phyloP scores from a whole-genome alignment of 37 sponge, comb jelly and placozoan species.

The Ianthella basta region DNA sequence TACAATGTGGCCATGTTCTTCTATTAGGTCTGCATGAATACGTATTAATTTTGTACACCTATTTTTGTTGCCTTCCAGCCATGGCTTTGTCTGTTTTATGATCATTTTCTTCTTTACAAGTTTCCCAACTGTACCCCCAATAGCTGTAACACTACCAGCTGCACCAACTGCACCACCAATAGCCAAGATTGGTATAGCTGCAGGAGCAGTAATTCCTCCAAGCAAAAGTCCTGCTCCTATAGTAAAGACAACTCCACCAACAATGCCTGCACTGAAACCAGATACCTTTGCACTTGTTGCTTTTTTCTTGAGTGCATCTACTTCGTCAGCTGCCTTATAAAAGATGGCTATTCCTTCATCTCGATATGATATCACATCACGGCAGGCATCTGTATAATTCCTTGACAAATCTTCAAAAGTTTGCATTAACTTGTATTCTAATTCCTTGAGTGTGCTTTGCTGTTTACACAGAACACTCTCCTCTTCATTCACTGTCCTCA shows the following conservation, averaged over 20 bases:
- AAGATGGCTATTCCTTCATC: neutral
- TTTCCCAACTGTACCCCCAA: neutral
- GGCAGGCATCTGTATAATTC: too few relatives aligned
- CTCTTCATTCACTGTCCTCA: too few relatives aligned
- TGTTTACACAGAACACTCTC: too few relatives aligned
- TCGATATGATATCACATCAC: neutral
- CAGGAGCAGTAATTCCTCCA: neutral
- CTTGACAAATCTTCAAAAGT: too few relatives aligned
- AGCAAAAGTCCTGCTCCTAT: neutral
- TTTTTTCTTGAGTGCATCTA: neutral
- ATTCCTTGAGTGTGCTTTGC: too few relatives aligned
- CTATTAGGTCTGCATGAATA: neutral
- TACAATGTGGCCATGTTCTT: neutral
- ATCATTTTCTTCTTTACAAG: neutral
- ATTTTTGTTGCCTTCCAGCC: neutral
- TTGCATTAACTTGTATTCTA: too few relatives aligned
- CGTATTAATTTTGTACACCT: neutral
- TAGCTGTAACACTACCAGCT: neutral
- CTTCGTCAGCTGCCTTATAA: neutral
- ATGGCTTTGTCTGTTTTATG: neutral
- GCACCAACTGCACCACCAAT: neutral
- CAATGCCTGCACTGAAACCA: neutral
- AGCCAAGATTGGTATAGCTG: neutral
- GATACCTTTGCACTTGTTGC: conserved; percentile 5
- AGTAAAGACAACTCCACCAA: neutral